Evolutionary conservation across 2,113 vertebrate genomes (phyloP).

Genomic region (Actinemys pallida): DNA sequence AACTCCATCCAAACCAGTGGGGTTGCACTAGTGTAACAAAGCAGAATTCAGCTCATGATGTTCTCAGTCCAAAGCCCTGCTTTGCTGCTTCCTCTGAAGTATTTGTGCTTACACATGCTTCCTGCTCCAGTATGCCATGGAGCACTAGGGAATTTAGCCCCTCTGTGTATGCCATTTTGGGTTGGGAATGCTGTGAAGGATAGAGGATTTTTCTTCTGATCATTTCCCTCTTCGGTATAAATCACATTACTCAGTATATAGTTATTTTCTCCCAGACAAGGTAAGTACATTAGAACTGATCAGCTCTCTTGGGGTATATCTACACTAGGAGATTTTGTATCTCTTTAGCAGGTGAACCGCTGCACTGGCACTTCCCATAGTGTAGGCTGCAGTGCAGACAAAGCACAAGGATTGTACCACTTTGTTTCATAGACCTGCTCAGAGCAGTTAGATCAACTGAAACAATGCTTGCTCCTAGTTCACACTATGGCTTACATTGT

Average conservation of each 20-base stretch:
- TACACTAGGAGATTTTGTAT: background rate
- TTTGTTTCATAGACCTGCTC: background rate
- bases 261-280: background rate
- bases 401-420: background rate
- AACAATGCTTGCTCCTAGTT: background rate
- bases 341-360: background rate
- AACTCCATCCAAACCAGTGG: background rate
- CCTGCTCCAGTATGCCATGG: accelerated
- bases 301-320: background rate
- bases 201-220: slow-evolving; percentile 3
- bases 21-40: background rate
- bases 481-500: background rate
- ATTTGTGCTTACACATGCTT: background rate
- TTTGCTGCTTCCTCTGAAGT: background rate
- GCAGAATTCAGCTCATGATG: background rate
- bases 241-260: background rate
- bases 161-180: background rate
- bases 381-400: background rate
- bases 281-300: background rate
- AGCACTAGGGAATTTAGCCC: background rate
- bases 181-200: background rate
- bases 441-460: background rate
- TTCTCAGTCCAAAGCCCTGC: background rate
- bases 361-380: background rate
- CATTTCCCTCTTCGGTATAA: background rate